These are phyloP conservation scores for Ligdia adustata DNA, from an alignment of 2,888 invertebrate species.

Conservation along the genomic window DNA sequence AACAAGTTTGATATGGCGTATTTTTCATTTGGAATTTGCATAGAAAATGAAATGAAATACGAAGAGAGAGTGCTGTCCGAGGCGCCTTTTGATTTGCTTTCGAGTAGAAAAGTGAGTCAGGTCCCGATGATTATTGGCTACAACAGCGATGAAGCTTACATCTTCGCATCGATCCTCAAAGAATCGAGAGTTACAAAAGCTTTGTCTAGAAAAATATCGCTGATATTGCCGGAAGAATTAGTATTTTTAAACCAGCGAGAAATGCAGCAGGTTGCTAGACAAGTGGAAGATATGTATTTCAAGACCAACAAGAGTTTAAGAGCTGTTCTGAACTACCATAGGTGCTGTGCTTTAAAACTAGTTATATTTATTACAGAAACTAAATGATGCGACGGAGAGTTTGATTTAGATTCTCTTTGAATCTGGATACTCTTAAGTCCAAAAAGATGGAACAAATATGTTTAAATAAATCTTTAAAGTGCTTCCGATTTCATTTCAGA, in stretches of 20 bases:
- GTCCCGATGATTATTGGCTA: conserved; percentile 71
- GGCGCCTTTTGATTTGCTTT: conserved; percentile 56
- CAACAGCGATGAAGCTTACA: conserved; percentile 68
- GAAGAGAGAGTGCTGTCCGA: conserved; percentile 62
- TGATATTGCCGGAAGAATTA: conserved; percentile 65
- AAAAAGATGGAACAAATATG: too few relatives aligned
- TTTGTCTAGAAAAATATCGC: conserved; percentile 42
- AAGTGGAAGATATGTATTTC: conserved; percentile 65
- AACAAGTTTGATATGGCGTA: conserved; percentile 58
- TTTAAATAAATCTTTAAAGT: not conserved
- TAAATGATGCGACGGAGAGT: too few relatives aligned
- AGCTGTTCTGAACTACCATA: conserved; percentile 60
- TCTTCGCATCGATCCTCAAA: conserved; percentile 59
- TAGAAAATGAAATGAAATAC: conserved; percentile 56
- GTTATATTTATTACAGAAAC: too few relatives aligned
- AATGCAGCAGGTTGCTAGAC: conserved; percentile 46
- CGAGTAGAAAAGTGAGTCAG: conserved; percentile 41
- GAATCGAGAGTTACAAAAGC: conserved; percentile 45
- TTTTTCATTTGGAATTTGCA: conserved; percentile 68
- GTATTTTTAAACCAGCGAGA: conserved; percentile 57
- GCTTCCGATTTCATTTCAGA: conserved; percentile 42
- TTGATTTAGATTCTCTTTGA: too few relatives aligned
- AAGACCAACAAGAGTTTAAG: conserved; percentile 51
- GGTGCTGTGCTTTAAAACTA: too few relatives aligned
- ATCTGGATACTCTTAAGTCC: too few relatives aligned